Base-by-base conservation (phyloP, 1,140 invertebrate genomes). In the Meteorus sp. region DNA sequence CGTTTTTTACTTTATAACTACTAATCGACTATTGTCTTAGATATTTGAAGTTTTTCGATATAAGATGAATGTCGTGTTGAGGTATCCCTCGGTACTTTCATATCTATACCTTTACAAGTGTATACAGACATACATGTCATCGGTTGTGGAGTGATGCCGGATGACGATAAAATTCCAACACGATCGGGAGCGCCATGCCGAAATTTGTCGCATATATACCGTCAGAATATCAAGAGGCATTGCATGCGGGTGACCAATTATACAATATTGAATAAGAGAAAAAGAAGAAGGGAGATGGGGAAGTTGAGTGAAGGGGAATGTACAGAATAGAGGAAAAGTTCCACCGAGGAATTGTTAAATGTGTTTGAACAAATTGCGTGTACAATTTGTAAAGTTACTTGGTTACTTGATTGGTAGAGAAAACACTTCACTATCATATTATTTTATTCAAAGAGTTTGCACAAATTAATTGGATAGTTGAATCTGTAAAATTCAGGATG, bases 101-200 rank as follows among this genome's bases (percentile, higher is more conserved):
- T n/a, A n/a, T n/a, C n/a, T n/a, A n/a, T n/a, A n/a, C n/a, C n/a
- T n/a, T n/a, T n/a, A n/a, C n/a, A n/a, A n/a, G n/a, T n/a, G n/a
- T n/a, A n/a, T n/a, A n/a, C n/a, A n/a, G n/a, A n/a, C n/a, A n/a
- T n/a, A n/a, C n/a, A n/a, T n/a, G n/a, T n/a, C n/a, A n/a, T n/a
- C n/a, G n/a, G n/a, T n/a, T n/a, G n/a, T n/a, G n/a, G n/a, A 9
- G 47, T 44, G 19, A 19, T 45, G 31, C 13, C 22, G 17, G 25
- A 51, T 58, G 22, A 51, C 23, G 44, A 35, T 4, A 2, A 62
- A 56, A 61, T 62, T 59, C 60, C 56, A 37, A 50, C 59, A 52
- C 47, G 48, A 45, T 52, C 27, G n/a, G 47, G 55, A 55, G 35
- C 31, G 47, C 43, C n/a, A n/a, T n/a, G n/a, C n/a, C 15, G 13